phyloP scores from a whole-genome alignment of 2,797 vertebrate species.

The Chloroceryle inda region DNA sequence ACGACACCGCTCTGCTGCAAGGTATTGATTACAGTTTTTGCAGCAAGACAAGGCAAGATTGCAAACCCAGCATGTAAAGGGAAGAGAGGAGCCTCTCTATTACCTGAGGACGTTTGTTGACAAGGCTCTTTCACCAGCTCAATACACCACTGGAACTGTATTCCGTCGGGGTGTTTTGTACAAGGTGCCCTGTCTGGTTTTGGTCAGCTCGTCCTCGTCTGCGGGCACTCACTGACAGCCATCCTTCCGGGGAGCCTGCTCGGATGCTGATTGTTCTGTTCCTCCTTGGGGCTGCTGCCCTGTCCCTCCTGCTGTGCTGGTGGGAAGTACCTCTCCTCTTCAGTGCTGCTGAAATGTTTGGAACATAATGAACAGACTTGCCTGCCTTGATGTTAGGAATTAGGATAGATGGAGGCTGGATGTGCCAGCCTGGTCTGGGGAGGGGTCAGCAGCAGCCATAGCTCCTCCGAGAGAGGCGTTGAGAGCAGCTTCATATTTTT shows the following conservation, averaged over 20 bases:
- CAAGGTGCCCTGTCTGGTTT: neutral
- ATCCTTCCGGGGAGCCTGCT: neutral
- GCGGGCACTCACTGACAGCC: rapidly evolving
- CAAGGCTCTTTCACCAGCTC: neutral
- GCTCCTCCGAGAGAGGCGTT: neutral
- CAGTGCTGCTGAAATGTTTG: neutral
- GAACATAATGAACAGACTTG: neutral
- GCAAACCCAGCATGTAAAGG: neutral
- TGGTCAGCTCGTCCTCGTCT: neutral
- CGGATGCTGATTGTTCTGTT: too few species aligned
- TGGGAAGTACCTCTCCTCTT: neutral
- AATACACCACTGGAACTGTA: rapidly evolving
- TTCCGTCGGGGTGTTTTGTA: neutral
- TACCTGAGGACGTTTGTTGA: rapidly evolving
- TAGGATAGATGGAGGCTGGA: neutral
- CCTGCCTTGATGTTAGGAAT: neutral
- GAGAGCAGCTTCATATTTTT: neutral
- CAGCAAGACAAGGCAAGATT: neutral
- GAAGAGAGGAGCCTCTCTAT: neutral
- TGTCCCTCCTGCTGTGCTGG: neutral
- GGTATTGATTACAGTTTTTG: slow-evolving; percentile 45
- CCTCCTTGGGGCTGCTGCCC: neutral
- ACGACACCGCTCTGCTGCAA: neutral
- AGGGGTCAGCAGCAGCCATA: neutral
- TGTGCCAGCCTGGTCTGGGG: neutral